Base-by-base conservation (phyloP, 2,113 vertebrate species). In the Zapus hudsonius region DNA sequence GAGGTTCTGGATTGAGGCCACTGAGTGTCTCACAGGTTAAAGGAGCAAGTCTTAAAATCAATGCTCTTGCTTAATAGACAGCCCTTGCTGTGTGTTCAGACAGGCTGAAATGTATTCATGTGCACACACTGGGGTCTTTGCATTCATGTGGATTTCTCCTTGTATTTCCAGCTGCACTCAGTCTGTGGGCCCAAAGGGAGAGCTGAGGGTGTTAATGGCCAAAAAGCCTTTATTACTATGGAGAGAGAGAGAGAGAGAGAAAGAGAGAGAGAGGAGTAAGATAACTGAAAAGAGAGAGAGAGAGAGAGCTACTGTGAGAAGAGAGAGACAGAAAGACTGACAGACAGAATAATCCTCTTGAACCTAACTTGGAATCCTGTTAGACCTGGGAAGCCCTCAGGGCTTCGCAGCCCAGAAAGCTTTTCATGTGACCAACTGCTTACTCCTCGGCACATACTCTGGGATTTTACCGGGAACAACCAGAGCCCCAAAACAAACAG, bases 21-120 rank as follows among this genome's bases (percentile, higher is more conserved):
- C 47, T 22, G 79, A 96, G 76, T 95, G 78, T 96, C 92, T 97
- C 85, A 88, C 89, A 97, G 96, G 97, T 98, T 97, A 97, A 98
- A 97, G 94, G 96, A 97, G 90, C 95, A 96, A 95, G 97, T 97
- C 96, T 93, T 84, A 97, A 97, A 98, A 98, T 98, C 97, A 97
- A 97, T 97, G 97, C 87, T 96, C 93, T 74, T 83, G 93, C 92
- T 97, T 98, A 97, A 97, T 94, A 97, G 96, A 86, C 57, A 94
- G 55, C 87, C 88, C 59, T 85, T 57, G 92, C 64, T 82, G 55
- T 92, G 73, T 87, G 97, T 97, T 94, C 27, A 57, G 95, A 88
- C 70, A 95, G 63, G 69, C 42, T 93, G 91, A 95, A 95, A 95
- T 96, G 93, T 63, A 90, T 95, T 96, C 87, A 42, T 9, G 67